Conservation (phyloP, 2,113 vertebrate species). For the Barbus barbus region DNA sequence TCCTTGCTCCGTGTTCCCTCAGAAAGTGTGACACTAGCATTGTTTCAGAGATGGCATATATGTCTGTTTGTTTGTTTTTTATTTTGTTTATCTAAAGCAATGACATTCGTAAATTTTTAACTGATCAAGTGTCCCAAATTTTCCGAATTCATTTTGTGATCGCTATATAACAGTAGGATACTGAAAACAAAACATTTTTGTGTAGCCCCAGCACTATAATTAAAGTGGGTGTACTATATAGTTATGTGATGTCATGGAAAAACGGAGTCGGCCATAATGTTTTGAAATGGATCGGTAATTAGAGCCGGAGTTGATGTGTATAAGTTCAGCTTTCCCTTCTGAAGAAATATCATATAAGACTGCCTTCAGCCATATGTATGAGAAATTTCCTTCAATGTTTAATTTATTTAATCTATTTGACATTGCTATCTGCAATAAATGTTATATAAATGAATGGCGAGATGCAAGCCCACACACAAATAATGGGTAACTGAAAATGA, state of each 20-base stretch:
- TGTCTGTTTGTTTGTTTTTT: background rate
- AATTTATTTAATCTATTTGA: background rate
- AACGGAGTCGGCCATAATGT: conserved; percentile 35
- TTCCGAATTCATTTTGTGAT: background rate
- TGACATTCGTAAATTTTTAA: background rate
- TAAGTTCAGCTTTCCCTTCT: background rate
- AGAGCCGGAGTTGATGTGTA: conserved; percentile 1
- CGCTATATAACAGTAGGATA: background rate
- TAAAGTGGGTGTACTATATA: conserved; percentile 41
- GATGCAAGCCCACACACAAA: background rate
- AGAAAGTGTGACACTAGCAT: no score
- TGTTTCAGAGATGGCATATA: no score
- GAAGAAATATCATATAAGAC: background rate
- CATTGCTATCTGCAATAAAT: background rate
- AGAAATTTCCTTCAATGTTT: background rate
- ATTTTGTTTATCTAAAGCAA: background rate
- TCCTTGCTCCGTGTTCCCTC: no score
- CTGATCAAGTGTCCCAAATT: background rate
- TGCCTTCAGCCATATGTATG: background rate
- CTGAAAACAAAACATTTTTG: conserved; percentile 35
- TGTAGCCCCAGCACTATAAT: conserved; percentile 20
- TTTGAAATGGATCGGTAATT: conserved; percentile 38
- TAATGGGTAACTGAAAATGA: background rate
- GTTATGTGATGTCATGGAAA: conserved; percentile 44
- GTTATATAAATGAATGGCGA: background rate